Percentiles rank a stretch among this genome's conserved stretches.
These are phyloP conservation scores for Silurus lanzhouensis DNA, from an alignment of 2,797 vertebrate genomes.

Conservation along the genomic window DNA sequence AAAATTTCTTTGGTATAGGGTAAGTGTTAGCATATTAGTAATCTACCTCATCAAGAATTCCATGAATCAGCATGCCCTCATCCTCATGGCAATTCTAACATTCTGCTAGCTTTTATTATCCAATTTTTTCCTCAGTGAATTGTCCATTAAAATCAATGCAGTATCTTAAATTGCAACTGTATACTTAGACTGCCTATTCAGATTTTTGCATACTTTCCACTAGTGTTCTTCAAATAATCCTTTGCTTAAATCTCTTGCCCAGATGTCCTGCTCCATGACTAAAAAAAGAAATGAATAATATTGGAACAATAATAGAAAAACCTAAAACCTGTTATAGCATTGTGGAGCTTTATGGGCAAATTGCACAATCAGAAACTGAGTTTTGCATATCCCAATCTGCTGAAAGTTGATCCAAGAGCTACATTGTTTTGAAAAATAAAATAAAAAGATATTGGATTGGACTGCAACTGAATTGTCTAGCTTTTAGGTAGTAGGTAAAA, in stretches of 20 bases:
- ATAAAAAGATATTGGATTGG: background rate
- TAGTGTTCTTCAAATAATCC: background rate
- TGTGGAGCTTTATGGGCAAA: background rate
- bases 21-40: background rate
- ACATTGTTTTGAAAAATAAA: background rate
- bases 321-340: background rate
- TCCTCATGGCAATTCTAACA: background rate
- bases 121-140: background rate
- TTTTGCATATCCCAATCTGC: background rate
- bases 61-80: background rate
- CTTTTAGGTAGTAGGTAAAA: background rate
- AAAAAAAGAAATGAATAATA: background rate
- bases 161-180: background rate
- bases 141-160: background rate
- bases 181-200: background rate
- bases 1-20: background rate
- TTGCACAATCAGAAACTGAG: background rate
- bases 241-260: background rate
- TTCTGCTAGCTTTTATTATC: background rate
- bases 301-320: too few species aligned
- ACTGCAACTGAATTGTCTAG: background rate
- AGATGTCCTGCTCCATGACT: background rate
- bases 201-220: background rate
- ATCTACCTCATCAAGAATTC: background rate
- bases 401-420: background rate